phyloP scores from a whole-genome alignment of 2,888 invertebrate species.

The Mythimna vitellina region DNA sequence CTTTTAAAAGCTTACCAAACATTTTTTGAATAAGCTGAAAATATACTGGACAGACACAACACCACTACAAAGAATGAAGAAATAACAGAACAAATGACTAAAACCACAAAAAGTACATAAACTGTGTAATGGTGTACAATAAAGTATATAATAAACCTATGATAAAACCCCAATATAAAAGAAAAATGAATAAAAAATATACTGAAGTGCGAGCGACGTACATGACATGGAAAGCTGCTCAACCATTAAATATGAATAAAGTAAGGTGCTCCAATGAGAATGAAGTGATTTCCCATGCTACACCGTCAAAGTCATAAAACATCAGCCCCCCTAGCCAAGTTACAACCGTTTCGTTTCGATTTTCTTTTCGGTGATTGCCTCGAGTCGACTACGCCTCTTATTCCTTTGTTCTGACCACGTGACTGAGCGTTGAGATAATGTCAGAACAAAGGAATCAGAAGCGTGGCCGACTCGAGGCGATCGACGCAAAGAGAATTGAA shows the following conservation, averaged over 20 bases:
- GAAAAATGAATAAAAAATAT: slow-evolving; percentile 6
- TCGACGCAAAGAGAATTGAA: no score
- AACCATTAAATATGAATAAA: slow-evolving; percentile 23
- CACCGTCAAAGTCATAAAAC: slow-evolving; percentile 2
- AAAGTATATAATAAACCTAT: background rate
- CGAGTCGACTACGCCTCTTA: no score
- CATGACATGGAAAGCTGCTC: slow-evolving; percentile 61
- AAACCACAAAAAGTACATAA: background rate
- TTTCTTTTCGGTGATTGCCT: no score
- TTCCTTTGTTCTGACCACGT: no score
- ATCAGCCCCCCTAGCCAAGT: no score
- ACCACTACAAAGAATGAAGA: background rate
- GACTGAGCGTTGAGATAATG: no score
- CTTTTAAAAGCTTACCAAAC: background rate
- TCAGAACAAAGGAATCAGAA: no score
- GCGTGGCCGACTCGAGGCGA: no score
- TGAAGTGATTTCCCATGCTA: slow-evolving; percentile 54
- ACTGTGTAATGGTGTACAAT: no score
- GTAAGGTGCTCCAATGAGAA: slow-evolving; percentile 51
- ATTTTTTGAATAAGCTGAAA: background rate
- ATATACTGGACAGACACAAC: slow-evolving; percentile 25
- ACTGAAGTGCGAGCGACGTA: slow-evolving; percentile 60
- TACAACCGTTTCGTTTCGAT: no score
- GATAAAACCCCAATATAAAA: background rate
- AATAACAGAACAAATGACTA: slow-evolving; percentile 14